phyloP scores from a whole-genome alignment of 1,140 invertebrate genomes.

The Eupristina koningsbergeri region DNA sequence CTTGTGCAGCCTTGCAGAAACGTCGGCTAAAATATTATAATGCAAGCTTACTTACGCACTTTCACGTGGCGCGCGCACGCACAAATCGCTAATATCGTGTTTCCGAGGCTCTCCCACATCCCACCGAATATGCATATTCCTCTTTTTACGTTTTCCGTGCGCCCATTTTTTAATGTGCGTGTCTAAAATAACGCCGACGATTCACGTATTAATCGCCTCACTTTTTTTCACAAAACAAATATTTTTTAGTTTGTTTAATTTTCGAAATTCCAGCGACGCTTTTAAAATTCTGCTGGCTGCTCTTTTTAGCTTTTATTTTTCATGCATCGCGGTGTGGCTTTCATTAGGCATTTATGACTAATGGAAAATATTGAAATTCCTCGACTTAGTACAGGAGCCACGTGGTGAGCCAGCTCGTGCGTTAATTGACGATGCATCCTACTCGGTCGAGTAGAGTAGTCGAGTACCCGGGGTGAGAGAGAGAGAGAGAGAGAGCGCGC shows the following conservation, averaged over 20 bases:
- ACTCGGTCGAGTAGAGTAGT: too few relatives aligned
- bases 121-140: slow-evolving; percentile 36
- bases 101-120: slow-evolving; percentile 25
- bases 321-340: too few relatives aligned
- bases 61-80: slow-evolving; percentile 36
- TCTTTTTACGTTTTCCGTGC: background rate
- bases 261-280: background rate
- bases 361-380: background rate
- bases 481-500: too few relatives aligned
- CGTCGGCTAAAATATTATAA: slow-evolving; percentile 50
- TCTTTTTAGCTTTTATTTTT: background rate
- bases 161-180: background rate
- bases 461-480: too few relatives aligned
- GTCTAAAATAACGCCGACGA: slow-evolving; percentile 64
- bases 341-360: background rate
- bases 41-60: slow-evolving; percentile 50
- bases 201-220: slow-evolving; percentile 53
- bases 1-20: slow-evolving; percentile 45
- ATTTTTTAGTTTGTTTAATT: background rate
- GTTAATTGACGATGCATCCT: too few relatives aligned
- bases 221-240: slow-evolving; percentile 19
- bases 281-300: background rate
- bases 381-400: background rate
- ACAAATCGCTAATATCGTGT: slow-evolving; percentile 37
- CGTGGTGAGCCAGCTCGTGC: too few relatives aligned